Percentiles rank a stretch among this genome's conserved stretches.
Evolutionary conservation across 2,888 invertebrate species (phyloP).

Genomic region (Choristoneura rosaceana): DNA sequence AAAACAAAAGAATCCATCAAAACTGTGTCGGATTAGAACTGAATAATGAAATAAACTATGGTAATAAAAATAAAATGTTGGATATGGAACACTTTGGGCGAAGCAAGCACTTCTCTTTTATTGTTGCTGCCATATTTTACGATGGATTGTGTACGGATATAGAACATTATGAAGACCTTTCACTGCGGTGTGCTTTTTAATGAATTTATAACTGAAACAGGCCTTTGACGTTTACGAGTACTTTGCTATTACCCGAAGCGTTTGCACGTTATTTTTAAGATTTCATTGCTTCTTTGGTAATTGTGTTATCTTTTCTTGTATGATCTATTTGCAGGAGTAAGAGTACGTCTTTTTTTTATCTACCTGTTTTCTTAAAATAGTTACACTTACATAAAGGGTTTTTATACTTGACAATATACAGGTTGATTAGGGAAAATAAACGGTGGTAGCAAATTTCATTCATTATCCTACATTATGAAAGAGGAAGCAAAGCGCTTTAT

Average conservation of each 20-base stretch:
- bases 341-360: not conserved
- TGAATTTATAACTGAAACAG: slow-evolving; percentile 39
- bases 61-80: slow-evolving; percentile 75
- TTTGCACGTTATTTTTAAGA: slow-evolving; percentile 15
- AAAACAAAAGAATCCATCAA: slow-evolving; percentile 35
- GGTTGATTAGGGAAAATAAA: too few relatives aligned
- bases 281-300: slow-evolving; percentile 14
- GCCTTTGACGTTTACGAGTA: slow-evolving; percentile 29
- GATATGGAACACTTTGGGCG: slow-evolving; percentile 79
- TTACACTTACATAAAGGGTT: too few relatives aligned
- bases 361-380: too few relatives aligned
- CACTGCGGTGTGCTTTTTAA: slow-evolving; percentile 35
- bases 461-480: too few relatives aligned
- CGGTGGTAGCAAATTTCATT: too few relatives aligned
- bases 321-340: too few relatives aligned
- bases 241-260: not conserved
- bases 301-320: not conserved
- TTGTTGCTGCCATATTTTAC: slow-evolving; percentile 85
- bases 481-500: too few relatives aligned
- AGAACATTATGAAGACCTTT: slow-evolving; percentile 57
- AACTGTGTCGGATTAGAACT: slow-evolving; percentile 60
- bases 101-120: slow-evolving; percentile 83
- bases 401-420: too few relatives aligned
- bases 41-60: slow-evolving; percentile 62
- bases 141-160: slow-evolving; percentile 84